Evolutionary conservation across 2,113 vertebrate genomes (phyloP).

Genomic region (Poecile atricapillus): DNA sequence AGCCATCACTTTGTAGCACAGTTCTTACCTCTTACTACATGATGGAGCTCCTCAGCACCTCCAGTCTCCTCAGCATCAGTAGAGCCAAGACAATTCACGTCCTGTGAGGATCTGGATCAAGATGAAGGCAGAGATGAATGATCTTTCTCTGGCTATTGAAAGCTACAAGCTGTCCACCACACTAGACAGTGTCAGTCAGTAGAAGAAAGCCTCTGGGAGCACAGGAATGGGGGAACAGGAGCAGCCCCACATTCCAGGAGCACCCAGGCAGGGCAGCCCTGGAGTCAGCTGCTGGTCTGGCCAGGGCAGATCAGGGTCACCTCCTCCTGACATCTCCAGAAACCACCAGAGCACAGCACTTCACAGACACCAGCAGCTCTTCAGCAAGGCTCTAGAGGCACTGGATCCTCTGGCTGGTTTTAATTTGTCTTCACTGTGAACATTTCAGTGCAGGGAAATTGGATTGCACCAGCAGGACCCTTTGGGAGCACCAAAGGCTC

Average conservation of each 20-base stretch:
- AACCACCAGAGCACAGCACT: background rate
- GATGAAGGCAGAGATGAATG: background rate
- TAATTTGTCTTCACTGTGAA: background rate
- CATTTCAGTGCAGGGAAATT: background rate
- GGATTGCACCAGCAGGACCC: background rate
- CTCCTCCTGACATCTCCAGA: background rate
- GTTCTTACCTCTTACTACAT: background rate
- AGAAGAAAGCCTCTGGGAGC: background rate
- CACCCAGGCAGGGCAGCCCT: background rate
- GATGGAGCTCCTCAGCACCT: background rate
- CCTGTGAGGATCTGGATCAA: background rate
- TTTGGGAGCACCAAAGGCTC: background rate
- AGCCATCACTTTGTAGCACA: background rate
- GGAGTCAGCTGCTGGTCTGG: background rate
- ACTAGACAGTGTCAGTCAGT: background rate
- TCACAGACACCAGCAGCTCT: background rate
- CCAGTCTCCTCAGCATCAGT: background rate
- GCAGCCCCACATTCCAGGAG: background rate
- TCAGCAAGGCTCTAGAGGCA: background rate
- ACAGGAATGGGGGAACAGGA: accelerated
- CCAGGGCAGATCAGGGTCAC: background rate
- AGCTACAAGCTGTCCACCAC: background rate
- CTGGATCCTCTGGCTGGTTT: background rate
- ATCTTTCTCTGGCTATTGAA: background rate
- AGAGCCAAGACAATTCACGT: background rate